Evolutionary conservation across 2,113 vertebrate species (phyloP).

Genomic region (Periophthalmus modestus): DNA sequence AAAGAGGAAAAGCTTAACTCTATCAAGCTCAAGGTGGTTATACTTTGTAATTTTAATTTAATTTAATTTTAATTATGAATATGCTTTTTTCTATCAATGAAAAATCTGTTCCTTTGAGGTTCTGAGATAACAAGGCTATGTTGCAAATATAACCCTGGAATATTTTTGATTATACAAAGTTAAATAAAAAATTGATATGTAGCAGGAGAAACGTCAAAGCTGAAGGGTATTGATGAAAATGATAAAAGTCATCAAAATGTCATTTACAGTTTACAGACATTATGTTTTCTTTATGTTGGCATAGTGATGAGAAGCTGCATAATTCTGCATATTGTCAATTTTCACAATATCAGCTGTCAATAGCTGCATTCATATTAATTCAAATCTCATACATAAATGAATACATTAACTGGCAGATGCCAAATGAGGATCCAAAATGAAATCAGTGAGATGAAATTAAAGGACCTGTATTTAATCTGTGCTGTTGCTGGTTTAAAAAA

Average conservation of each 20-base stretch:
- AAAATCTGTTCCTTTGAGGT: neutral
- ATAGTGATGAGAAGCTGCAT: neutral
- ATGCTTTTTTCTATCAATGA: neutral
- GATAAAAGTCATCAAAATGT: neutral
- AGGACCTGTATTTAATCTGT: too few relatives aligned
- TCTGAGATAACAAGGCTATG: neutral
- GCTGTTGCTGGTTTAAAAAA: too few relatives aligned
- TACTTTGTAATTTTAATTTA: neutral
- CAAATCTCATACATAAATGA: neutral
- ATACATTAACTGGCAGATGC: too few relatives aligned
- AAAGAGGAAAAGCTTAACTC: conserved; percentile 96
- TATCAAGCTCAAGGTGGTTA: conserved; percentile 83
- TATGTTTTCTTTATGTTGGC: neutral
- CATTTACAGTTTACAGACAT: neutral
- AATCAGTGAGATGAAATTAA: too few relatives aligned
- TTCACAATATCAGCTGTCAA: neutral
- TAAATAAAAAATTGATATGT: neutral
- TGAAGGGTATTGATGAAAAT: neutral
- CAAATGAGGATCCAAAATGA: too few relatives aligned
- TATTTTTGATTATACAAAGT: neutral
- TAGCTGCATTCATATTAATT: neutral
- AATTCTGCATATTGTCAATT: neutral
- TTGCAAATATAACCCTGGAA: neutral
- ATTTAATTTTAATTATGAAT: neutral
- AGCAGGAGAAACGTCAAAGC: neutral